Evolutionary conservation across 2,113 vertebrate genomes (phyloP), one percentile per base, ranked within the genome.

Genomic region (Alaudala cheleensis): DNA sequence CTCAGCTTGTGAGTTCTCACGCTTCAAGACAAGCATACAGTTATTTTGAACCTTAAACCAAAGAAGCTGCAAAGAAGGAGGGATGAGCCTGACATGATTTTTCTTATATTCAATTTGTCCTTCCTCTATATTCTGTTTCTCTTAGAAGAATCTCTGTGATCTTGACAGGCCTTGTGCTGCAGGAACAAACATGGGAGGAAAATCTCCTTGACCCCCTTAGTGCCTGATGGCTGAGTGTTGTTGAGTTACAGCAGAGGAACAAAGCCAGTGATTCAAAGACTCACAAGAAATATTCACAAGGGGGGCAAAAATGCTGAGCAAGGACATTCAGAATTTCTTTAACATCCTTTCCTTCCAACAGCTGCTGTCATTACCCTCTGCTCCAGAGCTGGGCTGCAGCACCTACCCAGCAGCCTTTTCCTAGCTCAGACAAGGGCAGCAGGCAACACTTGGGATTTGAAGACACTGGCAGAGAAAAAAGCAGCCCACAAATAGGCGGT

Each of bases 401-500:
- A 73, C 54, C 72, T 64, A 25, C 45, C 16, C 44, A 49, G 33
- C 77, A 92, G 70, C 72, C 51, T 86, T 49, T 40, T 84, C 67
- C 85, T 74, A 39, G 58, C 90, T 82, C 62, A 64, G 83, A 56
- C 8, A 4, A 84, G 42, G n/a, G 62, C 81, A 65, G 25, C 44
- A 24, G 66, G 45, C 45, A 92, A 25, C 31, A 3, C 45, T n/a
- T 49, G 60, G 14, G 91, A 64, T 62, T 50, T 90, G 62, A 49
- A 94, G 70, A 7, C 47, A 9, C 49, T 69, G 88, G 61, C 67
- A 61, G n/a, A 65, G 88, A 45, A 61, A 65, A 65, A 81, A 83
- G n/a, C 81, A 96, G 91, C 92, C 81, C 95, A 73, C 89, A 85
- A 70, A 78, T 20, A 93, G 90, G 54, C 0, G 3, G 92, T 39